Conservation (phyloP, 2,888 invertebrate species). For the Ethmia dodecea region DNA sequence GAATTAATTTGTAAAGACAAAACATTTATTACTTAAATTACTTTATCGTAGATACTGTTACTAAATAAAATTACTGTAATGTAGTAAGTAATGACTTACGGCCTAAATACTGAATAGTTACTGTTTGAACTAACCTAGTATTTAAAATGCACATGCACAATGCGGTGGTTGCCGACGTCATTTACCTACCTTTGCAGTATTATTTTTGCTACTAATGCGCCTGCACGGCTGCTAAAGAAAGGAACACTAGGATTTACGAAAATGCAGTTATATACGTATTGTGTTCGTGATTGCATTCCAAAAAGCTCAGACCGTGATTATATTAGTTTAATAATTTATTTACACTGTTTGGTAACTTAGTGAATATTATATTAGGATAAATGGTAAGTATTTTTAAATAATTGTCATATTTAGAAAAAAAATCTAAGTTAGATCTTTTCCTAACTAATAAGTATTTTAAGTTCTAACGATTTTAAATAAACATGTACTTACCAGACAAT, state of each 20-base stretch:
- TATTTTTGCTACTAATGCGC: slow-evolving; percentile 73
- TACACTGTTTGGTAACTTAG: slow-evolving; percentile 30
- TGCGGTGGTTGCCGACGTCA: slow-evolving; percentile 73
- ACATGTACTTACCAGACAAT: no score
- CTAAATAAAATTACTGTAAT: no score
- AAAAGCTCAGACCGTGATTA: slow-evolving; percentile 30
- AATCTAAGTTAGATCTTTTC: no score
- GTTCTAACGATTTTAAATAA: no score
- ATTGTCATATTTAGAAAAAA: no score
- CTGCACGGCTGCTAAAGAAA: slow-evolving; percentile 58
- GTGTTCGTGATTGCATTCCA: slow-evolving; percentile 42
- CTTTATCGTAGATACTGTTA: no score
- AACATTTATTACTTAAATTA: no score
- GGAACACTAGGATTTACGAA: slow-evolving; percentile 50
- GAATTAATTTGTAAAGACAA: no score
- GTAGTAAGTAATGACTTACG: no score
- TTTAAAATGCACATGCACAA: slow-evolving; percentile 71
- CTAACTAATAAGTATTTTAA: no score
- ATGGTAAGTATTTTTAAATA: slow-evolving; percentile 33
- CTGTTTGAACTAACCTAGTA: slow-evolving; percentile 60
- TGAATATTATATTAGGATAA: slow-evolving; percentile 23
- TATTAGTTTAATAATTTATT: slow-evolving; percentile 21
- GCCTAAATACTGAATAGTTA: slow-evolving; percentile 62
- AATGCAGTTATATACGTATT: slow-evolving; percentile 58
- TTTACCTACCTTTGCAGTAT: slow-evolving; percentile 71